Conservation (phyloP, 2,888 invertebrate genomes). For the Trachelus troglodyta region DNA sequence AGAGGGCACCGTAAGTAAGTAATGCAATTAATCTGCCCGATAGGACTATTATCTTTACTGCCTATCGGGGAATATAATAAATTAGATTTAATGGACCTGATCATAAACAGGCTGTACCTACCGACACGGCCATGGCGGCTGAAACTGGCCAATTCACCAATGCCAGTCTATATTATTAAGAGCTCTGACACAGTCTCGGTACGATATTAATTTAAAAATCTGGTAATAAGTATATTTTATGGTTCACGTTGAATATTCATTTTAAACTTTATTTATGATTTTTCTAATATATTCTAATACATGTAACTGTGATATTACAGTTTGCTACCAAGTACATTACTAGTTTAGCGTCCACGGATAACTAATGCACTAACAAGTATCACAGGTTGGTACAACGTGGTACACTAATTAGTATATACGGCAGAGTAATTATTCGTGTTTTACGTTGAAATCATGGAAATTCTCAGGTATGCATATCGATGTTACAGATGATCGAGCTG, state of each 20-base stretch:
- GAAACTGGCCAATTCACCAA: neutral
- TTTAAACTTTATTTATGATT: neutral
- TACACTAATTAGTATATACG: neutral
- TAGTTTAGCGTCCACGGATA: neutral
- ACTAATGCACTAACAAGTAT: neutral
- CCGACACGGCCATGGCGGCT: neutral
- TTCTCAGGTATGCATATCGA: neutral
- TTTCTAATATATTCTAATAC: neutral
- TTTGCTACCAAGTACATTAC: neutral
- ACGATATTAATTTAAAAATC: neutral
- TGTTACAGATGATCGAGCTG: slow-evolving; percentile 24
- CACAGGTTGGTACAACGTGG: neutral
- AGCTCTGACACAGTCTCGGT: neutral
- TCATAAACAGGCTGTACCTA: neutral
- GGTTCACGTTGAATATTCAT: neutral
- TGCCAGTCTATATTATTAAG: neutral
- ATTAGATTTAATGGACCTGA: slow-evolving; percentile 16
- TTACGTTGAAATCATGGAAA: neutral
- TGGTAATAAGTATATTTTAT: neutral
- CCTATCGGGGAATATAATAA: slow-evolving; percentile 17
- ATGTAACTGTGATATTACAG: neutral
- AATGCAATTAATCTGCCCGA: slow-evolving; percentile 23
- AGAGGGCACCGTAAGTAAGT: slow-evolving; percentile 16
- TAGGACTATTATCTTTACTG: slow-evolving; percentile 18
- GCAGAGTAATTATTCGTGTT: neutral